phyloP scores from a whole-genome alignment of 2,797 vertebrate genomes.

The Argya squamiceps region DNA sequence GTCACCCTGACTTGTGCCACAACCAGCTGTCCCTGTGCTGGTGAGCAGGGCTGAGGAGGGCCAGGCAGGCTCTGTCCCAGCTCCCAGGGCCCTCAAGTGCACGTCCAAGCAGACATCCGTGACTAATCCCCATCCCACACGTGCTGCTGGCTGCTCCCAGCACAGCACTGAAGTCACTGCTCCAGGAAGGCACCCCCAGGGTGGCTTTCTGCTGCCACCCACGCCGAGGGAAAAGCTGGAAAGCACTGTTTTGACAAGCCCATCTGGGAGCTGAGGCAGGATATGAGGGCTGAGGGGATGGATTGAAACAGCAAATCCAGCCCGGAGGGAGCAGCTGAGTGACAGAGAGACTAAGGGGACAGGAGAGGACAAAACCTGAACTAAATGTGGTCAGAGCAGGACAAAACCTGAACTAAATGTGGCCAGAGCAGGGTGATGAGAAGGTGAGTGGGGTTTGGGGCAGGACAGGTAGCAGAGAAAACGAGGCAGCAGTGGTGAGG shows the following conservation, averaged over 20 bases:
- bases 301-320: not conserved
- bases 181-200: not conserved
- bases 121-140: not conserved
- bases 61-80: not conserved
- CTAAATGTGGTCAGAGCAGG: not conserved
- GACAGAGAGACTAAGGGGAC: not conserved
- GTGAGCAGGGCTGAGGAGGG: fast-evolving
- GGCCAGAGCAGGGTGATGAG: not conserved
- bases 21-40: not conserved
- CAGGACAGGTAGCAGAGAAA: not conserved
- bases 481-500: not conserved
- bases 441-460: fast-evolving
- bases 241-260: not conserved
- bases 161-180: not conserved
- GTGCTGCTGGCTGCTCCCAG: not conserved
- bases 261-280: slow-evolving; percentile 53
- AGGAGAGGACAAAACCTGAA: not conserved
- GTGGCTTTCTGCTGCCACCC: slow-evolving; percentile 48
- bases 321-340: not conserved
- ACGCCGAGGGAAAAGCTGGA: slow-evolving; percentile 10
- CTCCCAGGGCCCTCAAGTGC: not conserved
- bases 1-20: not conserved
- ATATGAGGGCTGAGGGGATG: slow-evolving; percentile 42
- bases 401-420: not conserved
- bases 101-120: fast-evolving